Conservation (phyloP, 2,797 vertebrate species). For the Tiaroga cobitis region DNA sequence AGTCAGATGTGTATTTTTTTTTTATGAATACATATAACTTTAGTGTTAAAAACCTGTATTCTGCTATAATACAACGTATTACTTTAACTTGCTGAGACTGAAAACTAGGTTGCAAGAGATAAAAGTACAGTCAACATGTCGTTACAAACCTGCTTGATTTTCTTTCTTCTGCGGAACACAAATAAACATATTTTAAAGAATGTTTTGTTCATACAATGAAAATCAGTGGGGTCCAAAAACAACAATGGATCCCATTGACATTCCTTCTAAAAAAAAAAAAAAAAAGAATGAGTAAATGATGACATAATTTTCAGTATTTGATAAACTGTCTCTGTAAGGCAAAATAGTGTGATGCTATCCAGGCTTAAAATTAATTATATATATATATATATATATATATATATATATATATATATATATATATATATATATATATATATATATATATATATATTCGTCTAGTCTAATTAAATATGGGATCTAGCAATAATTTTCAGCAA, state of each 20-base stretch:
- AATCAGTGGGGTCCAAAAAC: background rate
- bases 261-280: no score
- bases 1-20: constrained; percentile 50
- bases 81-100: background rate
- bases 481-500: constrained; percentile 73
- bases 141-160: background rate
- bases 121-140: background rate
- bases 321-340: no score
- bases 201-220: background rate
- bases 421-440: no score
- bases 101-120: background rate
- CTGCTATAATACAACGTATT: background rate
- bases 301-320: background rate
- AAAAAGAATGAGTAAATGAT: background rate
- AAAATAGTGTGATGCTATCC: no score
- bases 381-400: no score
- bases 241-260: background rate
- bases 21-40: constrained; percentile 10
- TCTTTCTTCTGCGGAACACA: background rate
- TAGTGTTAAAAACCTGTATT: background rate
- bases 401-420: no score
- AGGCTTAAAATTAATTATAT: no score
- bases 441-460: no score
- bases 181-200: background rate
- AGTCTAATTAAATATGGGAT: constrained; percentile 50